Percentiles rank a stretch among this genome's conserved stretches.
These are phyloP conservation scores for Anoura caudifer DNA, from an alignment of 2,113 vertebrate genomes.

Conservation along the genomic window DNA sequence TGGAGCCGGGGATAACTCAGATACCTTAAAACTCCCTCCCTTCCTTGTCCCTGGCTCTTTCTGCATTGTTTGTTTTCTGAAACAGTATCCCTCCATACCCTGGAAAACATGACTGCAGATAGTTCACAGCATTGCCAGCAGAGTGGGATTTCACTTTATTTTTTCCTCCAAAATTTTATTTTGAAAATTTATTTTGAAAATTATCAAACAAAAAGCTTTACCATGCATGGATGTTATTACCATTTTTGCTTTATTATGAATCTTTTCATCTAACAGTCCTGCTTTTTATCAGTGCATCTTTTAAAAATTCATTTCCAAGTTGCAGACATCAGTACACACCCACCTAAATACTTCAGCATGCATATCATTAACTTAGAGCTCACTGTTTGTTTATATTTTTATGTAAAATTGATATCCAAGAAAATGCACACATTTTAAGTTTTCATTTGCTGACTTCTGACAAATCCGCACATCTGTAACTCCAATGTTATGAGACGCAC, in stretches of 20 bases:
- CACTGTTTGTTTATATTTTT: background rate
- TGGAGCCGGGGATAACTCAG: background rate
- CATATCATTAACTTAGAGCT: background rate
- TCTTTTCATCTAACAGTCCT: background rate
- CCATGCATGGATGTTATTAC: background rate
- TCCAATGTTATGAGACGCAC: background rate
- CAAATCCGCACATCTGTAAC: background rate
- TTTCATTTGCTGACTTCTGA: constrained; percentile 15
- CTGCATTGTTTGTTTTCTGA: background rate
- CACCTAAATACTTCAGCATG: background rate
- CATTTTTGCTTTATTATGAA: background rate
- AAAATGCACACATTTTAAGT: constrained; percentile 10
- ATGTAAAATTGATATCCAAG: background rate
- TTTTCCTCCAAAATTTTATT: background rate
- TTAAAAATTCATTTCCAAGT: background rate
- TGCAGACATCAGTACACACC: background rate
- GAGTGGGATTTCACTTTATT: background rate
- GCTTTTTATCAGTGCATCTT: background rate
- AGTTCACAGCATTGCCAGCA: background rate
- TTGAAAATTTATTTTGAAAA: constrained; percentile 6
- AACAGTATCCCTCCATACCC: background rate
- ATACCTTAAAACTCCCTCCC: background rate
- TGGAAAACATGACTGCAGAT: background rate
- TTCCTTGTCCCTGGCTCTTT: background rate
- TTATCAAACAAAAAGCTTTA: background rate